phyloP scores from a whole-genome alignment of 2,888 invertebrate species.

The Nowickia ferox region DNA sequence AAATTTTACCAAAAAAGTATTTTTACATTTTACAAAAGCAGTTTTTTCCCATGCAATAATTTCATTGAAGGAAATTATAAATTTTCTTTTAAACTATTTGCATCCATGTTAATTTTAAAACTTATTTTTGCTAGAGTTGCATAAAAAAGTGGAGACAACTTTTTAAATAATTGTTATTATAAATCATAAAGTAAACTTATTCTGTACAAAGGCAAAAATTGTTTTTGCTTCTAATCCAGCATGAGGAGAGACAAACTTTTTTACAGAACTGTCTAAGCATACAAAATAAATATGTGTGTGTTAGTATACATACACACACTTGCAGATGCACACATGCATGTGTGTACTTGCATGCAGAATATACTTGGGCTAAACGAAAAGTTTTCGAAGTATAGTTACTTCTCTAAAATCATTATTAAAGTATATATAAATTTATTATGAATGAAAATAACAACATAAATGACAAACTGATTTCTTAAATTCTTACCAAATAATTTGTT shows the following conservation, averaged over 20 bases:
- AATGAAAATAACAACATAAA: too few species aligned
- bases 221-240: slow-evolving; percentile 36
- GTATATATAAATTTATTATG: too few species aligned
- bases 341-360: too few species aligned
- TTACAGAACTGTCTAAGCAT: slow-evolving; percentile 6
- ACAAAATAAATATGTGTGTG: slow-evolving; percentile 7
- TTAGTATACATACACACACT: background rate
- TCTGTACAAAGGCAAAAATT: slow-evolving; percentile 34
- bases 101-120: slow-evolving; percentile 38
- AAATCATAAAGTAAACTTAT: slow-evolving; percentile 65
- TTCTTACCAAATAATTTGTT: too few species aligned
- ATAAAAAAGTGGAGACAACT: slow-evolving; percentile 11
- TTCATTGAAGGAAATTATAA: slow-evolving; percentile 24
- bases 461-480: too few species aligned
- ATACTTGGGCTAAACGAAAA: too few species aligned
- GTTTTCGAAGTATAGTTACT: too few species aligned
- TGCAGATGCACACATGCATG: too few species aligned
- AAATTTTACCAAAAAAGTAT: too few species aligned
- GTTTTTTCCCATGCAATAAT: too few species aligned
- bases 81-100: slow-evolving; percentile 39
- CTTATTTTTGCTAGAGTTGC: slow-evolving; percentile 32
- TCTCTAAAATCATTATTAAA: too few species aligned
- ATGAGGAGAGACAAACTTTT: slow-evolving; percentile 1
- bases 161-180: slow-evolving; percentile 70
- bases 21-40: too few species aligned